Base-by-base conservation (phyloP, 2,113 vertebrate genomes). In the Apus apus region DNA sequence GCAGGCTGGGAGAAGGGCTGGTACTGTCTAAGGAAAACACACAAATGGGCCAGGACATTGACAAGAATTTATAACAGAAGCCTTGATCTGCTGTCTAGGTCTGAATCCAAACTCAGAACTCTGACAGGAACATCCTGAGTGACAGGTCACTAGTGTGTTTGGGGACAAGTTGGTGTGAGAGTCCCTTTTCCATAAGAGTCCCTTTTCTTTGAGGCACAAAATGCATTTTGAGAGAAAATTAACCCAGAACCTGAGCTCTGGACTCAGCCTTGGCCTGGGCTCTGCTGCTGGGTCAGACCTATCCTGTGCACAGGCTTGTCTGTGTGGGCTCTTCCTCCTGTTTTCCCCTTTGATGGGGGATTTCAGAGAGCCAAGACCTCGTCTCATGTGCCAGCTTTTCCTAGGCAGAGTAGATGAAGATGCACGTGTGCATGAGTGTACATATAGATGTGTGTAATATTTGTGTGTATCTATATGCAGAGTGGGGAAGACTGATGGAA, bases 381-480 rank as follows among this genome's bases (percentile, higher is more conserved):
- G 1, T 11, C 13, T 7, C 29, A 2, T 8, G 3, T 3, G 8
- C 27, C 62, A 62, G 60, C 23, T 38, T 13, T 9, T 38, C 85
- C 51, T 11, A 1, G 11, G 6, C 19, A 22, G 62, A 7, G 7
- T 5, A 15, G 9, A 6, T 6, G 18, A 11, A 30, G 29, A 0
- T 25, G 9, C 5, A 8, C 19, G 3, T 43, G 40, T 43, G 40
- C 40, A 43, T 7, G 25, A 9, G 30, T 4, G 15, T 11, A 8
- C 14, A 11, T 6, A 5, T 4, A 11, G 5, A 5, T 4, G 8
- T 5, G 17, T 4, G 11, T 6, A 2, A 1, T 21, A 6, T 12
- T 20, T 43, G 13, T 7, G 23, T 9, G 3, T 3, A 3, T 32
- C 38, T 60, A 1, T 6, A 26, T 10, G 25, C 38, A 20, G 56